A percentile compares a stretch with the other conserved stretches of the same genome.
These are phyloP conservation scores for Prinia subflava DNA, from an alignment of 2,113 vertebrate genomes.

Conservation along the genomic window DNA sequence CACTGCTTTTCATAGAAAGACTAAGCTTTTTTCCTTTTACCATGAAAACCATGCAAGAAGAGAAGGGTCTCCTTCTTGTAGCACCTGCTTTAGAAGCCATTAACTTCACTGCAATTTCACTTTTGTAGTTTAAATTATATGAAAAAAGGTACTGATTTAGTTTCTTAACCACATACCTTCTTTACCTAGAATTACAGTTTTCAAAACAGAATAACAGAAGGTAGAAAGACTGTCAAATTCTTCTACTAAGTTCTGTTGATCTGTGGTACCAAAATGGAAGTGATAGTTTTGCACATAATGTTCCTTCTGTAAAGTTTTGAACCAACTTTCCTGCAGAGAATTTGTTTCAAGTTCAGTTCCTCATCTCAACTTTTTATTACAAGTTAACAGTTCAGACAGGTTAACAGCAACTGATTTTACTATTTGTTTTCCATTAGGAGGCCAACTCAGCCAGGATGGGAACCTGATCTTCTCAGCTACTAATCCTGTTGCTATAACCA, in stretches of 20 bases:
- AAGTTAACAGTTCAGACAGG: neutral
- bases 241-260: neutral
- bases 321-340: neutral
- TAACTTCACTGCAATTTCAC: neutral
- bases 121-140: neutral
- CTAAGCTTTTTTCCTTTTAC: neutral
- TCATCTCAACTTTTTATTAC: neutral
- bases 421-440: neutral
- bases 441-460: neutral
- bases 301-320: neutral
- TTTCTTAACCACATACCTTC: neutral
- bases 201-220: neutral
- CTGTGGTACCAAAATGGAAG: neutral
- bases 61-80: neutral
- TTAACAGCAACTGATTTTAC: neutral
- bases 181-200: neutral
- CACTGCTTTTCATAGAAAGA: neutral
- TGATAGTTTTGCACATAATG: neutral
- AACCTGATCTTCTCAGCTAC: neutral
- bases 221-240: neutral
- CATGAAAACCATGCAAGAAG: neutral
- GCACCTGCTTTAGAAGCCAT: neutral
- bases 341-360: neutral
- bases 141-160: neutral
- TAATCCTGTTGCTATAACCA: neutral